phyloP scores from a whole-genome alignment of 1,140 invertebrate genomes.

The Papilio polyxenes region DNA sequence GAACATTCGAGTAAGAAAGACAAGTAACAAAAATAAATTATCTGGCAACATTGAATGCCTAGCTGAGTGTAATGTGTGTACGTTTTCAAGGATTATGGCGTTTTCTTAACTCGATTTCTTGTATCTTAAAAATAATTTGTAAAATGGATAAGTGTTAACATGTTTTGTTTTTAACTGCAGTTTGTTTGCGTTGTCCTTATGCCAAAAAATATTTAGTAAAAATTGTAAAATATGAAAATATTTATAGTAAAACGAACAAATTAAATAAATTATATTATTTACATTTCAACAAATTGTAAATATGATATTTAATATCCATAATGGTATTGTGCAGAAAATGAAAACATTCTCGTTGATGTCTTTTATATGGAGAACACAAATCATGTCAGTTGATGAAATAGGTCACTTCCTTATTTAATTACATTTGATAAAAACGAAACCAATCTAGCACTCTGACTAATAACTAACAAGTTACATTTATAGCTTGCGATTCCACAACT shows the following conservation, averaged over 20 bases:
- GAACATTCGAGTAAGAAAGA: not conserved
- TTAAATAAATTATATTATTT: too few species aligned
- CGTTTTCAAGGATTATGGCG: not conserved
- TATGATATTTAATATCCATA: not conserved
- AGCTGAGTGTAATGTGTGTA: not conserved
- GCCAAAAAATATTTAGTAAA: not conserved
- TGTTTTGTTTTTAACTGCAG: not conserved
- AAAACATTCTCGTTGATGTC: conserved; percentile 48
- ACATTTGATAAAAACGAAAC: not conserved
- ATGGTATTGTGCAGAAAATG: not conserved
- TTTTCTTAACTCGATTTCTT: not conserved
- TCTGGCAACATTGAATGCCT: conserved; percentile 18
- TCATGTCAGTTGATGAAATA: not conserved
- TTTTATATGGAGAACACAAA: conserved; percentile 40
- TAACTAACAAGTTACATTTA: too few species aligned
- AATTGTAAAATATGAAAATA: too few species aligned
- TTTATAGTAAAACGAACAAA: too few species aligned
- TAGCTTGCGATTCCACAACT: too few species aligned
- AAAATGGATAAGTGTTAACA: not conserved
- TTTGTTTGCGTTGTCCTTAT: not conserved
- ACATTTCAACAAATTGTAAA: too few species aligned
- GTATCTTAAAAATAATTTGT: not conserved
- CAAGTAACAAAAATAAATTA: conserved; percentile 30
- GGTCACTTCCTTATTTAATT: not conserved
- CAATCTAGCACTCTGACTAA: not conserved